Evolutionary conservation across 2,113 vertebrate genomes (phyloP), one percentile per base, ranked within the genome.

Genomic region (Mesitornis unicolor): DNA sequence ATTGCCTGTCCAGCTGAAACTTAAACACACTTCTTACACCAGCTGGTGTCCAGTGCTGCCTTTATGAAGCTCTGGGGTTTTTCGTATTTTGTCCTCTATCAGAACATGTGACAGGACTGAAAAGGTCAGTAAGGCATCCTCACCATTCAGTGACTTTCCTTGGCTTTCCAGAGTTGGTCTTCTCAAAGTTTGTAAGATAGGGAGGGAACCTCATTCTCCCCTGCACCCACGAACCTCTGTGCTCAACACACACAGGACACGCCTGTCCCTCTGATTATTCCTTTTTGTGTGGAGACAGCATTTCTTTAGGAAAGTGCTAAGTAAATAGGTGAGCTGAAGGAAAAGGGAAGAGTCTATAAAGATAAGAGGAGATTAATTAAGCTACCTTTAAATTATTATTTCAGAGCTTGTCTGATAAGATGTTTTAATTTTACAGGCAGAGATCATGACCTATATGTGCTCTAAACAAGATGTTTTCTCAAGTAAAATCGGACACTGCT

Each of bases 401-500:
- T 65, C 47, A 26, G 17, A 40, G 25, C 57, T 90, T 50, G 17
- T 59, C 68, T 95, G 42, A 85, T 31, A 25, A 33, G 8, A 12
- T 6, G 4, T 59, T 84, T 92, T 79, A 19, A 70, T 38, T 71
- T 92, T 75, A 16, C 84, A 98, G 98, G 86, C 60, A 10, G 81
- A 96, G 13, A 24, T 97, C 2, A 2, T 68, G 13, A 31, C 22
- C 9, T 84, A 97, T 2, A 3, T 98, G 0, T 98, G 98, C 94
- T 86, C 96, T 1, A 87, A 98, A 70, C 88, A 97, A 17, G 97
- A 97, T 0, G 1, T 73, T 42, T 33, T 98, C 69, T 98, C 98
- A 42, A 81, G 63, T 21, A 98, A 98, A 92, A 31, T 98, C 88
- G 89, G 94, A 40, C 2, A 17, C 11, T 98, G 98, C 77, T 98